These are phyloP conservation scores for Cisticola juncidis DNA, from an alignment of 2,113 vertebrate genomes.

Conservation along the genomic window DNA sequence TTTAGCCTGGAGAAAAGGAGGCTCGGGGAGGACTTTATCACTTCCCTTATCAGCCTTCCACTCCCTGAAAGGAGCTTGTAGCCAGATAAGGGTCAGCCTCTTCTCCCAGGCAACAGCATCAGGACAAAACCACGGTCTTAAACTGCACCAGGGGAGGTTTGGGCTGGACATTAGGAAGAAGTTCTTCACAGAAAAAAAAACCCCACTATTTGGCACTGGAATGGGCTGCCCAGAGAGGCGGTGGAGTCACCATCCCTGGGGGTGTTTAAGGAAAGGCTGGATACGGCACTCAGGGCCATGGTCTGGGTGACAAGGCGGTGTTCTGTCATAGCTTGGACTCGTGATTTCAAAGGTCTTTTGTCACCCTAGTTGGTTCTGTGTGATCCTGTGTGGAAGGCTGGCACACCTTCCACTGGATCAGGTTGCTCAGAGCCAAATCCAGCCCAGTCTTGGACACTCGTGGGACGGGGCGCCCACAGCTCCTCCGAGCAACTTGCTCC, in stretches of 20 bases:
- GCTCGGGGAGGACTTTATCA: not conserved
- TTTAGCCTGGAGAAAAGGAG: not conserved
- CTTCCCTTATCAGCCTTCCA: too few relatives aligned
- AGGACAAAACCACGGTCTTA: not conserved
- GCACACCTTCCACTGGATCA: not conserved
- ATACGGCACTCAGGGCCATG: rapidly evolving
- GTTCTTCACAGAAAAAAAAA: not conserved
- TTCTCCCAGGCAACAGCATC: not conserved
- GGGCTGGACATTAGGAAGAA: not conserved
- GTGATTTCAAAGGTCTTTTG: not conserved
- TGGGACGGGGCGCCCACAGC: not conserved
- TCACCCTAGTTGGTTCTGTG: rapidly evolving
- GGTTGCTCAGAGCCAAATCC: not conserved
- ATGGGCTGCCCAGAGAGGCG: not conserved
- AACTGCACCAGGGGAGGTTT: not conserved
- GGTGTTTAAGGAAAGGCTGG: not conserved
- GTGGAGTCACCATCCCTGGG: not conserved
- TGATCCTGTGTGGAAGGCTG: not conserved
- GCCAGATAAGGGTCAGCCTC: not conserved
- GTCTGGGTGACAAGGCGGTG: rapidly evolving
- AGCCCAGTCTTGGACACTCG: not conserved
- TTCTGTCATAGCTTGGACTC: not conserved
- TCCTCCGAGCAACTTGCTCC: not conserved
- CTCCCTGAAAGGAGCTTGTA: not conserved
- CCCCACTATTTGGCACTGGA: not conserved